Percentiles rank a stretch among this genome's conserved stretches.
Conservation (phyloP, 1,140 invertebrate genomes). For the Panagrolaimus sp. region DNA sequence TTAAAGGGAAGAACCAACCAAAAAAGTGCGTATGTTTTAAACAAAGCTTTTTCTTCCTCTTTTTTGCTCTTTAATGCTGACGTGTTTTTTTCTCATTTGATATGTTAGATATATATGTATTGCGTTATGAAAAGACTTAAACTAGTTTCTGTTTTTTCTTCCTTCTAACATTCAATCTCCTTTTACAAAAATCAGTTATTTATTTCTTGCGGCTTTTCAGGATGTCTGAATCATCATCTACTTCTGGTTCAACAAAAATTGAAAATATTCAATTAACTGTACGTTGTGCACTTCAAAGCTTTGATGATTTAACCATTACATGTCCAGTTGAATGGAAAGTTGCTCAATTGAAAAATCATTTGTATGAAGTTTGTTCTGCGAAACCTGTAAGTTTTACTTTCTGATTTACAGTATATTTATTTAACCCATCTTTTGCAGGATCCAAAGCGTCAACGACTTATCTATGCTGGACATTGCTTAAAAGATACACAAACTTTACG, state of each 20-base stretch:
- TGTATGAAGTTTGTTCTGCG: slow-evolving; percentile 6
- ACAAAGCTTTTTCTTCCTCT: not conserved
- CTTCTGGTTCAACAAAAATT: not conserved
- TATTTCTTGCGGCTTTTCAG: not conserved
- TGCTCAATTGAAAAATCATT: slow-evolving; percentile 19
- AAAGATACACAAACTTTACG: slow-evolving; percentile 18
- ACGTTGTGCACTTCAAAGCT: slow-evolving; percentile 10
- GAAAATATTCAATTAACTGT: not conserved
- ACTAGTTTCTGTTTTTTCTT: too few relatives aligned
- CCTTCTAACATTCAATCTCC: too few relatives aligned
- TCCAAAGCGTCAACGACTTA: slow-evolving; percentile 19
- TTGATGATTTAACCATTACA: not conserved
- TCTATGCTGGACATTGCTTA: slow-evolving; percentile 24
- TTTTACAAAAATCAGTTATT: not conserved
- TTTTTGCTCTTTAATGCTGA: slow-evolving; percentile 10
- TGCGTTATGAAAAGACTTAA: too few relatives aligned
- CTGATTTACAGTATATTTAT: not conserved
- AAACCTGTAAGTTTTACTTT: slow-evolving; percentile 18
- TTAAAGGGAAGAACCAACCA: not conserved
- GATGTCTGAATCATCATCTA: slow-evolving; percentile 1
- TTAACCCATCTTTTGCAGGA: not conserved
- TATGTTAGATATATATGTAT: too few relatives aligned
- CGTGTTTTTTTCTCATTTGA: slow-evolving; percentile 3
- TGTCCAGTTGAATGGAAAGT: slow-evolving; percentile 14
- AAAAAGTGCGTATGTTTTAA: not conserved